Evolutionary conservation across 2,888 invertebrate genomes (phyloP), one percentile per base, ranked within the genome.

Genomic region (Tortrix viridana): DNA sequence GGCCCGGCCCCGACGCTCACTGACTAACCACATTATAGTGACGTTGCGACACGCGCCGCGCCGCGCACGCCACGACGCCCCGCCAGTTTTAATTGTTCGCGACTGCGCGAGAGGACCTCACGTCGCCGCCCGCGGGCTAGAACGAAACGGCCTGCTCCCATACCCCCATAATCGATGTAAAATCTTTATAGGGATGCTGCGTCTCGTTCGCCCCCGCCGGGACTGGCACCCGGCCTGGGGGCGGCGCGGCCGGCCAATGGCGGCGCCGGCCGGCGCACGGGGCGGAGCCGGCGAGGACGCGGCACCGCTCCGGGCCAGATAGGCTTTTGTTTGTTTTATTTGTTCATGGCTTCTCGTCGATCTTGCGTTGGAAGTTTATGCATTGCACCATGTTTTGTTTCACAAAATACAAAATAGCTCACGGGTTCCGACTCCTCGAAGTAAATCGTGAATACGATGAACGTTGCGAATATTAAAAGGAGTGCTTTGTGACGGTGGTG

Each of bases 11-110:
- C 92, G 93, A 90, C 93, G 93, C 87, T 93, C 93, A 93, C 93
- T 93, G 93, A 93, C 93, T 93, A 93, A 93, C 93, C 92, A 93
- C 93, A 93, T 93, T 93, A 93, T 90, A 90, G 91, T 91, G 92
- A 89, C 91, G 90, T 82, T 84, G 84, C 82, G 85, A 65, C 65
- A 65, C 65, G 65, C 53, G 50, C 66, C 82, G 84, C 82, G 81
- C 81, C 70, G 65, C 71, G 67, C 79, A 76, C 79, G n/a, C 38
- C 38, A 82, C 81, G 82, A 80, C 85, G 83, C 84, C 84, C 87
- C 89, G 89, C 86, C 82, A 86, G 85, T 84, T 82, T 77, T 91
- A 86, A 90, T 90, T 90, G 91, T 91, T 84, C 86, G 89, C 89
- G 89, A 86, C 89, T 89, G 90, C 89, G 89, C 89, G 89, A 84